phyloP scores from a whole-genome alignment of 37 sponge, comb jelly and placozoan species.

The Dysidea cf. avara region DNA sequence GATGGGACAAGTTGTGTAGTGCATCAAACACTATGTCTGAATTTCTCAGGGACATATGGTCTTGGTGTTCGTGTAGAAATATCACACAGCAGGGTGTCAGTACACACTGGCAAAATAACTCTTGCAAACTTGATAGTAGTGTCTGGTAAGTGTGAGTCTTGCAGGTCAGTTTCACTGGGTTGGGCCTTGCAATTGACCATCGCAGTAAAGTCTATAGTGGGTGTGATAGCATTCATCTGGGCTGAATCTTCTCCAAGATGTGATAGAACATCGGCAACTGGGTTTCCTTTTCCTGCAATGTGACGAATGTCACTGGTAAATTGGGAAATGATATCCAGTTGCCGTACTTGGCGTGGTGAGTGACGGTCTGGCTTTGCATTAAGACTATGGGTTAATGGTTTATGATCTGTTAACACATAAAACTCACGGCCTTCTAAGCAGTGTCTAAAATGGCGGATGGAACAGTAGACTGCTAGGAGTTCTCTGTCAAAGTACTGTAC shows the following conservation, averaged over 20 bases:
- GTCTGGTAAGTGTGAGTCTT: neutral
- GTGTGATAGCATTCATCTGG: no score
- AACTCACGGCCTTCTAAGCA: slow-evolving; percentile 18
- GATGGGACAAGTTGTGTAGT: slow-evolving; percentile 25
- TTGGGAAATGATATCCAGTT: slow-evolving; percentile 18
- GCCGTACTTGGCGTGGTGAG: slow-evolving; percentile 9
- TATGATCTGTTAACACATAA: slow-evolving; percentile 18
- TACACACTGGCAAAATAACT: neutral
- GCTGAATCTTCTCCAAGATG: no score
- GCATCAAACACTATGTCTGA: slow-evolving; percentile 15
- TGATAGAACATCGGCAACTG: neutral
- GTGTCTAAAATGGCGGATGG: slow-evolving; percentile 18
- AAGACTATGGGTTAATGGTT: slow-evolving; percentile 10
- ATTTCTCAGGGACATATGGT: slow-evolving; percentile 5
- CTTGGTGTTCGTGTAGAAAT: slow-evolving; percentile 19
- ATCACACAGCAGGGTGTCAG: slow-evolving; percentile 28
- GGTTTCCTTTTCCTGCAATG: slow-evolving; percentile 1
- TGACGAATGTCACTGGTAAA: slow-evolving; percentile 28
- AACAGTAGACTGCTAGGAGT: slow-evolving; percentile 3
- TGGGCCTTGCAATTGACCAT: slow-evolving; percentile 10
- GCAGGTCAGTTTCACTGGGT: neutral
- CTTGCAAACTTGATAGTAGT: neutral
- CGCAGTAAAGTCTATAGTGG: neutral
- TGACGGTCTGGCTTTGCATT: neutral
- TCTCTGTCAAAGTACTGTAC: slow-evolving; percentile 34